phyloP scores from a whole-genome alignment of 1,140 invertebrate species.

The Schmidtea mediterranea region DNA sequence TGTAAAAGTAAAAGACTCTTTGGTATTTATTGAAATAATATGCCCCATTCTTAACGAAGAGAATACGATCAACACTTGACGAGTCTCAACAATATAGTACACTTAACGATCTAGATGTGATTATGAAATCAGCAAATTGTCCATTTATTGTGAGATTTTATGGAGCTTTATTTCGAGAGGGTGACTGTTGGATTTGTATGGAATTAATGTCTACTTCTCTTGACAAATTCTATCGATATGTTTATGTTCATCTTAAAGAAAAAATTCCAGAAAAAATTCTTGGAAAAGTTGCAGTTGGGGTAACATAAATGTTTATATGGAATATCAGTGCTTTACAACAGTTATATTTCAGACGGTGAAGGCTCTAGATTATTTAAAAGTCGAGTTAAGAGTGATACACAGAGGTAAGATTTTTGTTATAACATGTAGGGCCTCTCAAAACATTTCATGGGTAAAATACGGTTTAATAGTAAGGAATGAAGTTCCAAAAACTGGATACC shows the following conservation, averaged over 20 bases:
- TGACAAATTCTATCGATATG: slow-evolving; percentile 94
- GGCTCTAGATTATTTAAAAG: slow-evolving; percentile 30
- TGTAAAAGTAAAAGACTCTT: slow-evolving; percentile 47
- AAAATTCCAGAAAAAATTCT: slow-evolving; percentile 2
- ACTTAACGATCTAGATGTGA: neutral
- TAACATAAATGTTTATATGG: slow-evolving; percentile 13
- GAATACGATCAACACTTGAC: too few species aligned
- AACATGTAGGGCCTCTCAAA: too few species aligned
- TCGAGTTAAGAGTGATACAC: slow-evolving; percentile 31
- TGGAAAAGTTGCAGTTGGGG: slow-evolving; percentile 54
- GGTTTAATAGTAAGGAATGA: too few species aligned
- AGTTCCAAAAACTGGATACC: too few species aligned
- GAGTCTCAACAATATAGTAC: neutral
- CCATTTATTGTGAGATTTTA: slow-evolving; percentile 86
- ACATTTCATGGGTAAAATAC: too few species aligned
- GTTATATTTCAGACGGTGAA: slow-evolving; percentile 19
- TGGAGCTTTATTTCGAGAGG: slow-evolving; percentile 85
- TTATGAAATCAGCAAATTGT: slow-evolving; percentile 32
- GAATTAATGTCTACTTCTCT: slow-evolving; percentile 97
- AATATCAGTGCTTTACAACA: slow-evolving; percentile 3
- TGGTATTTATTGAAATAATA: neutral
- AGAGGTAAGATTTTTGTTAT: slow-evolving; percentile 26
- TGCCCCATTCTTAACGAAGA: slow-evolving; percentile 29
- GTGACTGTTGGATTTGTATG: slow-evolving; percentile 99
- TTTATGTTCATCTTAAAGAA: slow-evolving; percentile 17